Evolutionary conservation across 2,113 vertebrate species (phyloP).

Genomic region (Pteruthius melanotis): DNA sequence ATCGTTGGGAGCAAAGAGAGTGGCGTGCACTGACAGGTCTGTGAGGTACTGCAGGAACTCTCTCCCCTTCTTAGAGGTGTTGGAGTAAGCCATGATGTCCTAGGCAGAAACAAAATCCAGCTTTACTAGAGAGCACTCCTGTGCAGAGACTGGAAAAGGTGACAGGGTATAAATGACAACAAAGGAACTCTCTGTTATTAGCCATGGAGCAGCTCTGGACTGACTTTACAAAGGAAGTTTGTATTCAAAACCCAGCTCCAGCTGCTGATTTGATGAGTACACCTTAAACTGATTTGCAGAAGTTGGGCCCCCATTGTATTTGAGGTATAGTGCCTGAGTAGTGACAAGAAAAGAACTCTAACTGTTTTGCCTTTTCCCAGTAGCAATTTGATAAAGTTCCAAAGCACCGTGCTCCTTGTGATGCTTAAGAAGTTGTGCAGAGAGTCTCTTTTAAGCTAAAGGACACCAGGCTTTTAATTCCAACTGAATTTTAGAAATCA

Average conservation of each 20-base stretch:
- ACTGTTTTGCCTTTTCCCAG: neutral
- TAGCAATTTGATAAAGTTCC: neutral
- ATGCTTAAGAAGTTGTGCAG: neutral
- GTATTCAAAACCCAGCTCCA: neutral
- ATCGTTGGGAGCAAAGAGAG: conserved; percentile 88
- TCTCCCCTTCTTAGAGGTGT: conserved; percentile 73
- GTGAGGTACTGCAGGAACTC: conserved; percentile 78
- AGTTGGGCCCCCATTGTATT: neutral
- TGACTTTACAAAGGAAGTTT: neutral
- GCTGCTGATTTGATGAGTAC: neutral
- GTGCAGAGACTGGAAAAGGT: neutral
- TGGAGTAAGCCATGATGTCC: conserved; percentile 85
- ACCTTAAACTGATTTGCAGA: neutral
- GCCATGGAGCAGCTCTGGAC: neutral
- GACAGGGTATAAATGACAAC: accelerated
- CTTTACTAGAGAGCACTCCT: neutral
- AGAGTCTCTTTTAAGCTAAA: neutral
- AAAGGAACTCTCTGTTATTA: neutral
- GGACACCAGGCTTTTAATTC: neutral
- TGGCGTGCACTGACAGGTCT: conserved; percentile 74
- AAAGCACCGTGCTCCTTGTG: accelerated
- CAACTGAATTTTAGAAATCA: neutral
- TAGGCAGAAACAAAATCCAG: conserved; percentile 55
- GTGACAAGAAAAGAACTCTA: neutral
- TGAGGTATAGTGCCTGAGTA: neutral